phyloP scores from a whole-genome alignment of 2,797 vertebrate species.

The Podarcis siculus region DNA sequence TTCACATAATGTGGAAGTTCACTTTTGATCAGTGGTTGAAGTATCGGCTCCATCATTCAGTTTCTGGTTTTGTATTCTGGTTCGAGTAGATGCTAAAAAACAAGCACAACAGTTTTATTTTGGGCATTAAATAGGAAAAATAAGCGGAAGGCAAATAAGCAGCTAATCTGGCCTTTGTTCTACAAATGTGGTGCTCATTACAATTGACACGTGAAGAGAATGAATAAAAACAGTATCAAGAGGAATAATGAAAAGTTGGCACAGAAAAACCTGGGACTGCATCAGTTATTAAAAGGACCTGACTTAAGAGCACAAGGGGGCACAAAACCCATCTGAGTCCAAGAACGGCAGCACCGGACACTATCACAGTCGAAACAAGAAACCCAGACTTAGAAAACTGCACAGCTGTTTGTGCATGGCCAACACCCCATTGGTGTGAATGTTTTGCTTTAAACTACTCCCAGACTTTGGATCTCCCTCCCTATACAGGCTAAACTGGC shows the following conservation, averaged over 20 bases:
- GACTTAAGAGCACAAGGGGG: background rate
- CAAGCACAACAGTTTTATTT: background rate
- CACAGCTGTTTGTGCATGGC: background rate
- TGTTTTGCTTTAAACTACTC: too few relatives aligned
- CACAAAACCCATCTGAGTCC: background rate
- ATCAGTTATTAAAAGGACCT: background rate
- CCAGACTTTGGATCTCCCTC: too few relatives aligned
- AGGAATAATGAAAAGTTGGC: background rate
- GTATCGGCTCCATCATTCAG: constrained; percentile 87
- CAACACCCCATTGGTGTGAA: too few relatives aligned
- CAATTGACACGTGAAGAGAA: background rate
- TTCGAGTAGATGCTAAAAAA: constrained; percentile 88
- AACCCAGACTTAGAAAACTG: background rate
- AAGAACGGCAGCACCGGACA: background rate
- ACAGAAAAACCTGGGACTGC: background rate
- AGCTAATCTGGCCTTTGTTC: background rate
- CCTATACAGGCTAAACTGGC: too few relatives aligned
- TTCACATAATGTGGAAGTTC: constrained; percentile 57
- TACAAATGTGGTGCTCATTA: background rate
- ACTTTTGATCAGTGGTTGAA: constrained; percentile 82
- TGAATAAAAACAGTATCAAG: background rate
- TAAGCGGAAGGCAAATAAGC: background rate
- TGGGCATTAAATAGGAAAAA: background rate
- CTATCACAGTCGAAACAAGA: background rate
- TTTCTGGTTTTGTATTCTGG: constrained; percentile 96